A percentile compares a stretch with the other conserved stretches of the same genome.
phyloP scores from a whole-genome alignment of 1,140 invertebrate species.

The Drosophila triauraria region DNA sequence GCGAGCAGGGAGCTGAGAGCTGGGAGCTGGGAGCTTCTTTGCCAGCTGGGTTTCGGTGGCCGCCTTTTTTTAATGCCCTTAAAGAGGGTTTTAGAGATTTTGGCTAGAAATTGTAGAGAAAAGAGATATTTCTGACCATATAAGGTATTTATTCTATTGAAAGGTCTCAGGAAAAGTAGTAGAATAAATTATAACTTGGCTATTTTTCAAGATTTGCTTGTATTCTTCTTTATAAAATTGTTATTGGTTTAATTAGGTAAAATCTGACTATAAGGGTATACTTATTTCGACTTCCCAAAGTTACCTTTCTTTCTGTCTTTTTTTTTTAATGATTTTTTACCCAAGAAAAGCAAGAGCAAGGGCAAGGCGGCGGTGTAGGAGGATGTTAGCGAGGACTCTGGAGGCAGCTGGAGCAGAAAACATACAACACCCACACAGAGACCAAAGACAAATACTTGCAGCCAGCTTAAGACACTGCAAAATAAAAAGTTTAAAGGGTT shows the following conservation, averaged over 20 bases:
- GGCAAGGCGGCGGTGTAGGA: constrained; percentile 5
- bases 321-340: constrained; percentile 9
- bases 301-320: neutral
- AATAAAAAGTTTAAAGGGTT: neutral
- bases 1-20: constrained; percentile 37
- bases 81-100: too few relatives aligned
- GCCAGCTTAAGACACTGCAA: constrained; percentile 22
- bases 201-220: too few relatives aligned
- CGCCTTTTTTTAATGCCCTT: neutral
- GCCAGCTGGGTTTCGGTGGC: constrained; percentile 37
- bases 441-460: constrained; percentile 3
- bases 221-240: too few relatives aligned
- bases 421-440: neutral
- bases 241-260: too few relatives aligned
- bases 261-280: neutral
- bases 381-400: neutral
- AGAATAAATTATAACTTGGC: too few relatives aligned
- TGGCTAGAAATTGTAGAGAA: too few relatives aligned
- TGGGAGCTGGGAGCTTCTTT: neutral
- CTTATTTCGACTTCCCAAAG: neutral
- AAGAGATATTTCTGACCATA: too few relatives aligned
- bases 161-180: neutral
- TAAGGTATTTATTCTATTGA: too few relatives aligned
- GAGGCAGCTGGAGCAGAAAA: constrained; percentile 19
- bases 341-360: constrained; percentile 1